Evolutionary conservation across 2,888 invertebrate genomes (phyloP), one percentile per base, ranked within the genome.

Genomic region (Habroteleia sp.): DNA sequence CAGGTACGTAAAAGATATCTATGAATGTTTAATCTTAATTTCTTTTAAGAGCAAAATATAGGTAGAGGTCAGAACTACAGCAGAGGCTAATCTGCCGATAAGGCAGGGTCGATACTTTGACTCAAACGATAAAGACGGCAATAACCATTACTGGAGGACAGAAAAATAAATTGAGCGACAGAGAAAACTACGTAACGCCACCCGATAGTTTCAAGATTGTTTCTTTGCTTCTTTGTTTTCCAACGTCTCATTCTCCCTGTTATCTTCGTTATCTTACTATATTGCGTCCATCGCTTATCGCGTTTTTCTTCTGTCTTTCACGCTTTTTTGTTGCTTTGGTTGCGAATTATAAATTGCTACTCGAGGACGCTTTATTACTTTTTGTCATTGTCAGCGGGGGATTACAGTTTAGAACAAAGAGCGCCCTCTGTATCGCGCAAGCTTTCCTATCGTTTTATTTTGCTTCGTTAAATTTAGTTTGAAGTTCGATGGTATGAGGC

Each of bases 121-220:
- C 56, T 41, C 31, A 31, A 8, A 27, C 13, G 31, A 69, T 44
- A 56, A 29, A 54, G 39, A 52, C 31, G 20, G 10, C 5, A 54
- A 69, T 50, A 73, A 39, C 13, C 23, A 20, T 33, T 44, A 29
- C 56, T 48, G 31, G 11, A 65, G 37, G 35, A 50, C 27, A 52
- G 60, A 54, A 71, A 74, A 81, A 80, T 77, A 79, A 79, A 82
- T 82, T 77, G 77, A 71, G 68, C 52, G 79, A 77, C 69, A 76
- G 79, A 76, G 80, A 78, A 77, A 81, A 81, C 79, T 71, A 72
- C 82, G 79, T 82, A 81, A 80, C 77, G 69, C 73, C 71, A 60
- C 58, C 69, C 74, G 73, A 69, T 63, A 74, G 62, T 74, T 62
- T 44, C 62, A 66, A 74, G 68, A 69, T 35, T 63, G 63, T 63